These are phyloP conservation scores for Pantala flavescens DNA, from an alignment of 1,140 invertebrate species.

Conservation along the genomic window DNA sequence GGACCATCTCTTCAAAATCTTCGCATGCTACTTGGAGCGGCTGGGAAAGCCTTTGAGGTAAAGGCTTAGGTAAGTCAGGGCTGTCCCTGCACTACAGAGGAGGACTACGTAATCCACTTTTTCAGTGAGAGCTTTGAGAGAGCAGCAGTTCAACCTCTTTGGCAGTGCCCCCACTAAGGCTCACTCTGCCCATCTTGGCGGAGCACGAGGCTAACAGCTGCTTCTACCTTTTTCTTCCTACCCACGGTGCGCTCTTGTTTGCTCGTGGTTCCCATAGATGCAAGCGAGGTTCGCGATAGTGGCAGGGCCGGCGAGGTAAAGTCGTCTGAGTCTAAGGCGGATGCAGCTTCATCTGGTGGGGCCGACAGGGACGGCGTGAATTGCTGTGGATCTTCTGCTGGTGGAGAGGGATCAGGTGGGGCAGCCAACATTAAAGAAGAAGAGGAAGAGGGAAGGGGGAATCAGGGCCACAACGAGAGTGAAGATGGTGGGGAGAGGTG, in stretches of 20 bases:
- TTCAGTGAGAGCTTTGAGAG: neutral
- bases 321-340: slow-evolving; percentile 18
- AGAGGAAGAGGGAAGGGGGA: neutral
- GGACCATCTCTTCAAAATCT: neutral
- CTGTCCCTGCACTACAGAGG: neutral
- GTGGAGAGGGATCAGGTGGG: neutral
- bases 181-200: neutral
- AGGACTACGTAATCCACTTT: neutral
- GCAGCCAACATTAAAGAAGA: slow-evolving; percentile 3
- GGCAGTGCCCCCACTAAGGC: neutral
- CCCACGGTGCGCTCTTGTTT: neutral
- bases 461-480: slow-evolving; percentile 12
- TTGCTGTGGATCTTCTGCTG: neutral
- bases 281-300: neutral
- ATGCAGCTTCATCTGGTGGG: slow-evolving; percentile 13
- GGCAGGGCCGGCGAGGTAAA: neutral
- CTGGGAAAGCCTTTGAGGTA: neutral
- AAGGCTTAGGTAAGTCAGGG: slow-evolving; percentile 3
- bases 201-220: neutral
- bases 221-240: neutral
- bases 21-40: neutral
- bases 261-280: neutral
- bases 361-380: slow-evolving; percentile 11
- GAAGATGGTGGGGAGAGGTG: neutral
- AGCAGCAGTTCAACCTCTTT: neutral